phyloP scores from a whole-genome alignment of 2,113 vertebrate species.

The Spizaetus ornatus region DNA sequence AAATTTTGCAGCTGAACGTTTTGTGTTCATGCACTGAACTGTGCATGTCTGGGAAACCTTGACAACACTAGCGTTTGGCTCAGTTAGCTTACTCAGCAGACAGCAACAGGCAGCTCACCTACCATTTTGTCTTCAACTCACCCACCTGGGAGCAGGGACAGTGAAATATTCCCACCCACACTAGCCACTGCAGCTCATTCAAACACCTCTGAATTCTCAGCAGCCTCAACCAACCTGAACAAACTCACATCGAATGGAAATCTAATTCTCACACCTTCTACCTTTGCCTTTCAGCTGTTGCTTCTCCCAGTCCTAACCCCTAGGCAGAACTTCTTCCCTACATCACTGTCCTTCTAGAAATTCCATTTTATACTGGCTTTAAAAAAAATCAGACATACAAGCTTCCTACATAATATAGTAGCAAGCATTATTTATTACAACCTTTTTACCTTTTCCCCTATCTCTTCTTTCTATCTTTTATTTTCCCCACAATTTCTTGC shows the following conservation, averaged over 20 bases:
- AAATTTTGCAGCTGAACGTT: not conserved
- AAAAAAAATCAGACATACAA: not conserved
- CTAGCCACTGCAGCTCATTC: not conserved
- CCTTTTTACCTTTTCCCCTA: not conserved
- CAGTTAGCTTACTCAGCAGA: not conserved
- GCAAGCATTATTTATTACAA: not conserved
- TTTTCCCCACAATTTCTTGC: not conserved
- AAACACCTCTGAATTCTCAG: not conserved
- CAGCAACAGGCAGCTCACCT: not conserved
- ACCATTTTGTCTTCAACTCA: not conserved
- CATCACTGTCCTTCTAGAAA: not conserved
- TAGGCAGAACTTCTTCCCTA: not conserved
- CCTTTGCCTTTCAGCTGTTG: not conserved
- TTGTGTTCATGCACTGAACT: not conserved
- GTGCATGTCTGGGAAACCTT: not conserved
- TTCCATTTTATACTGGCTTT: not conserved
- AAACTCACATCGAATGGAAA: not conserved
- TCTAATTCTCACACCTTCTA: not conserved
- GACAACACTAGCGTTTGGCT: not conserved
- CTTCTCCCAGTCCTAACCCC: not conserved
- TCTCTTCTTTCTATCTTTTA: not conserved
- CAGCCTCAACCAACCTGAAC: not conserved
- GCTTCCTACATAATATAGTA: not conserved
- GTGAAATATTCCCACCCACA: not conserved
- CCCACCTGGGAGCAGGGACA: not conserved